Percentiles rank a stretch among this genome's conserved stretches.
phyloP scores from a whole-genome alignment of 2,888 invertebrate species.

The Hipparchia sbordonii region DNA sequence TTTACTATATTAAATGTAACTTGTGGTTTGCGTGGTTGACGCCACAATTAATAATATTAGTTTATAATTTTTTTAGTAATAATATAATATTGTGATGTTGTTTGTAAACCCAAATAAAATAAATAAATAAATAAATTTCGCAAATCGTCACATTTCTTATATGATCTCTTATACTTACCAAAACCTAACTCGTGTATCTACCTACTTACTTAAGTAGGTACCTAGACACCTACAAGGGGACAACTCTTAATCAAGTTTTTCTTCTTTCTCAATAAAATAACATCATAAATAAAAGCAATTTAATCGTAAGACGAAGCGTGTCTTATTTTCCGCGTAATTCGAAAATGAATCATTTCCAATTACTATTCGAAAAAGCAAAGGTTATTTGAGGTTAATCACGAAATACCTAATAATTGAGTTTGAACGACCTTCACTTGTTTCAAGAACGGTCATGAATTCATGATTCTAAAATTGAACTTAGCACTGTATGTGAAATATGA shows the following conservation, averaged over 20 bases:
- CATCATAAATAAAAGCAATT: conserved; percentile 7
- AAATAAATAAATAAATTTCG: too few relatives aligned
- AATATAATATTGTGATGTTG: too few relatives aligned
- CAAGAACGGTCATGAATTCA: conserved; percentile 38
- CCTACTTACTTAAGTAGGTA: not conserved
- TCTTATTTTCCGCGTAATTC: conserved; percentile 22
- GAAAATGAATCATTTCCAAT: conserved; percentile 33
- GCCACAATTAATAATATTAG: too few relatives aligned
- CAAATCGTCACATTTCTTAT: too few relatives aligned
- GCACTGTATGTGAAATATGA: conserved; percentile 28
- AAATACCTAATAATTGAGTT: conserved; percentile 31
- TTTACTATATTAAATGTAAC: too few relatives aligned
- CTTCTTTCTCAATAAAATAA: not conserved
- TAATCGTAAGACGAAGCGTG: conserved; percentile 15
- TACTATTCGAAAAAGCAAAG: conserved; percentile 33
- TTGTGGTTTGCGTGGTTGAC: too few relatives aligned
- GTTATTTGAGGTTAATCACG: conserved; percentile 37
- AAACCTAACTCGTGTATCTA: too few relatives aligned
- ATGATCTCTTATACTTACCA: too few relatives aligned
- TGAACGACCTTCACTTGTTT: conserved; percentile 38
- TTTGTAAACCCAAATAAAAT: too few relatives aligned
- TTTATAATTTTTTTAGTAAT: too few relatives aligned
- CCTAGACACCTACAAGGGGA: not conserved
- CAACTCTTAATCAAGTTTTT: not conserved
- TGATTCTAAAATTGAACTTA: conserved; percentile 35